Evolutionary conservation across 1,140 invertebrate genomes (phyloP), one percentile per base, ranked within the genome.

Genomic region (Ceratoteleas bidentatus): DNA sequence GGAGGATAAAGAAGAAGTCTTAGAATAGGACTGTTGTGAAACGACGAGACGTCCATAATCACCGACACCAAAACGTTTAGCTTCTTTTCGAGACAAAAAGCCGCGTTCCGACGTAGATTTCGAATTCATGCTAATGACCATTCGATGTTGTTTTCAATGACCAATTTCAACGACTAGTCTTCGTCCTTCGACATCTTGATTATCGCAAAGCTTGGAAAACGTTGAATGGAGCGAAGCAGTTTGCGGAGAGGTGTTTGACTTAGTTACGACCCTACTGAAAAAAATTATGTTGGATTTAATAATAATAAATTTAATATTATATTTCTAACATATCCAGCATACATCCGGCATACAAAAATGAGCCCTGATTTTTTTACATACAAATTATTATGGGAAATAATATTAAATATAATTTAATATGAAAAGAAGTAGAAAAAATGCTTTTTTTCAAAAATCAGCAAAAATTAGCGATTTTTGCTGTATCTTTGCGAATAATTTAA

Each of bases 101-200:
- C 32, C 43, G 66, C 57, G 76, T 77, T 77, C 64, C 72, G 16
- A 68, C 64, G 54, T 72, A 76, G 66, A 75, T 80, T 64, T 81
- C 36, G 62, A 74, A 76, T 75, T 68, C 16, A 58, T 40, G 14
- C 57, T 40, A 73, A 64, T 60, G 60, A 75, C 64, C 14, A 60
- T 76, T 84, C 52, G 15, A 52, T 58, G 45, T 70, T 56, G 14
- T 60, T 69, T 69, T 62, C 49, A 49, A 45, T 56, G 68, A 61
- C 65, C 70, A 75, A 78, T 84, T 68, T 75, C 75, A 64, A 73
- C 72, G 76, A 66, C 81, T 83, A 83, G 81, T 83, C 81, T 75
- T 75, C 54, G 54, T 69, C 61, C 43, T 66, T 78, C 36, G 49
- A 83, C 53, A 78, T 64, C 64, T 13, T 64, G 16, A 74, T 58